Evolutionary conservation across 2,797 vertebrate genomes (phyloP).

Genomic region (Spinus pinus): DNA sequence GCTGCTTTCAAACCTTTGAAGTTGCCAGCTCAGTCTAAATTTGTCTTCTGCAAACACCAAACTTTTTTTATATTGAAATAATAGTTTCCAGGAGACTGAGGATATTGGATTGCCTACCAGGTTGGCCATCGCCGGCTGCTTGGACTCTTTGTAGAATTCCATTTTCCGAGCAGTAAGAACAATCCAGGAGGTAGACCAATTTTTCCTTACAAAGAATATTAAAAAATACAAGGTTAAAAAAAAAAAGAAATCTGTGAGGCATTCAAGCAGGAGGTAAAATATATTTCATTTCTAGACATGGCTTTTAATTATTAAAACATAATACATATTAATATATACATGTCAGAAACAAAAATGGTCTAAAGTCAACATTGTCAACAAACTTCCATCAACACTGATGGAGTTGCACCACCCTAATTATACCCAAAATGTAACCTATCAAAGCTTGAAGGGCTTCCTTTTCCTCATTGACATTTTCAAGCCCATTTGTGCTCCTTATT

Average conservation of each 20-base stretch:
- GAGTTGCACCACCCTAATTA: neutral
- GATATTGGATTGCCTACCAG: constrained; percentile 75
- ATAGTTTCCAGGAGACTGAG: neutral
- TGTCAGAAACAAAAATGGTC: neutral
- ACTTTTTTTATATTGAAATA: constrained; percentile 4
- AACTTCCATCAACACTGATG: neutral
- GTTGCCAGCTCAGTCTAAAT: constrained; percentile 10
- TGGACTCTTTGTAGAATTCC: constrained; percentile 90
- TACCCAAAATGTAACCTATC: neutral
- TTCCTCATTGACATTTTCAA: neutral
- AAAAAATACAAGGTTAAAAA: neutral
- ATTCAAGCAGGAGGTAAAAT: neutral
- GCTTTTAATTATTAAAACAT: neutral
- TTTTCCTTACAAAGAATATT: constrained; percentile 79
- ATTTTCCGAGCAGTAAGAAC: constrained; percentile 83
- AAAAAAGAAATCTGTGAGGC: neutral
- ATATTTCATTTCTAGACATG: neutral
- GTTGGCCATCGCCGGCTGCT: constrained; percentile 79
- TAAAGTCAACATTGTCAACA: neutral
- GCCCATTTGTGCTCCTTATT: neutral
- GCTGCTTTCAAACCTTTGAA: constrained; percentile 48
- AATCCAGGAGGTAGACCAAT: constrained; percentile 86
- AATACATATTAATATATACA: no score
- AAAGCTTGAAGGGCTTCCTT: neutral
- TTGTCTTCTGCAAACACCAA: neutral